Base-by-base conservation (phyloP, 2,888 invertebrate genomes). In the Fissipunctia ypsillon region DNA sequence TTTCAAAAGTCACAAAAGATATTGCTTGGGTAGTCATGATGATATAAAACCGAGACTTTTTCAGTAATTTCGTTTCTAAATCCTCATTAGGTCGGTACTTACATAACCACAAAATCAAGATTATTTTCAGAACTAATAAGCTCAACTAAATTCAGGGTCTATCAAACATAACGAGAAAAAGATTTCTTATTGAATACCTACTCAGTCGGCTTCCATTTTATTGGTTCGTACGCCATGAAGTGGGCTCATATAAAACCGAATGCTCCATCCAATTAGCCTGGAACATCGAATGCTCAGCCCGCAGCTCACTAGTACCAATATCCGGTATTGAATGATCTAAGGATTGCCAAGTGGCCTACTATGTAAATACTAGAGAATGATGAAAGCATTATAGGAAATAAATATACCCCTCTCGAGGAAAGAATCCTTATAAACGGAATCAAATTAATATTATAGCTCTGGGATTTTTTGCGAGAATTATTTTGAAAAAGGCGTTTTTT, bases 311-410 rank as follows among this genome's bases (percentile, higher is more conserved):
- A 84, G 84, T 86, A 84, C 90, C 90, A 91, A 92, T 91, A 92
- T 92, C 92, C 92, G 91, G 85, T 86, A 77, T 85, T 88, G 61
- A 88, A 88, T 80, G 80, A 85, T 84, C 85, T 82, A 76, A 87
- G 84, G 81, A 69, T 76, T 88, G 87, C 80, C 87, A 87, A 87
- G 83, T 83, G 87, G 87, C 71, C 74, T 73, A 78, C 85, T 85
- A 88, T 87, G 88, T 88, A 81, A 88, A 88, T 88, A 87, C 72
- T 63, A 73, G 41, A 59, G 71, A 79, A 61, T 78, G 81, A 78
- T 84, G 66, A 59, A 57, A 67, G 78, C 78, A 86, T 85, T 83
- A 82, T 73, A 45, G 83, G 76, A 70, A 78, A 81, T 78, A 81
- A 87, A 86, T 87, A 74, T 82, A 88, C 85, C 83, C 78, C 82